These are phyloP conservation scores for Samia ricini DNA, from an alignment of 1,140 invertebrate species.

Conservation along the genomic window DNA sequence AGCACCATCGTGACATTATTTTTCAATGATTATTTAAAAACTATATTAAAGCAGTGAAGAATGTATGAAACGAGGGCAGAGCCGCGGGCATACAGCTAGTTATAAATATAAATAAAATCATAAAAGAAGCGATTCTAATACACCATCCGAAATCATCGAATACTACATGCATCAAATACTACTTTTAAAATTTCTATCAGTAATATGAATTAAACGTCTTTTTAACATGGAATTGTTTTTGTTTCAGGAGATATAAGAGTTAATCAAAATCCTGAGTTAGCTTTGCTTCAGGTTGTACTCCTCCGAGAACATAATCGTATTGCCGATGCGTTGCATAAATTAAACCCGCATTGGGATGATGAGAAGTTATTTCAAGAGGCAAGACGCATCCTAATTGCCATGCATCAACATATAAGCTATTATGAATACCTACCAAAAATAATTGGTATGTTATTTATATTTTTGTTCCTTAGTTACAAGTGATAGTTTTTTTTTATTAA, in stretches of 20 bases:
- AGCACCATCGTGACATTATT: no score
- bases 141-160: no score
- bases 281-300: constrained; percentile 87
- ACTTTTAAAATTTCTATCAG: no score
- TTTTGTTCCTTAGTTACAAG: neutral
- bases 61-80: no score
- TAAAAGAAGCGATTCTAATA: no score
- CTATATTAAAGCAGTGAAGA: no score
- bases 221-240: neutral
- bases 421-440: constrained; percentile 61
- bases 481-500: no score
- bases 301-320: constrained; percentile 92
- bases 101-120: no score
- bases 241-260: constrained; percentile 19
- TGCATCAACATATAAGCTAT: constrained; percentile 17
- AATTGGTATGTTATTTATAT: constrained; percentile 6
- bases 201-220: no score
- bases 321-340: constrained; percentile 65
- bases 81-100: no score
- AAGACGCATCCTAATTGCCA: constrained; percentile 17
- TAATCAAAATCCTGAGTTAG: constrained; percentile 89
- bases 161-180: no score
- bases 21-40: no score
- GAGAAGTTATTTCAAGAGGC: constrained; percentile 21
- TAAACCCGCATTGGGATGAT: constrained; percentile 22